Conservation (phyloP, 2,797 vertebrate genomes). For the Cynopterus sphinx region DNA sequence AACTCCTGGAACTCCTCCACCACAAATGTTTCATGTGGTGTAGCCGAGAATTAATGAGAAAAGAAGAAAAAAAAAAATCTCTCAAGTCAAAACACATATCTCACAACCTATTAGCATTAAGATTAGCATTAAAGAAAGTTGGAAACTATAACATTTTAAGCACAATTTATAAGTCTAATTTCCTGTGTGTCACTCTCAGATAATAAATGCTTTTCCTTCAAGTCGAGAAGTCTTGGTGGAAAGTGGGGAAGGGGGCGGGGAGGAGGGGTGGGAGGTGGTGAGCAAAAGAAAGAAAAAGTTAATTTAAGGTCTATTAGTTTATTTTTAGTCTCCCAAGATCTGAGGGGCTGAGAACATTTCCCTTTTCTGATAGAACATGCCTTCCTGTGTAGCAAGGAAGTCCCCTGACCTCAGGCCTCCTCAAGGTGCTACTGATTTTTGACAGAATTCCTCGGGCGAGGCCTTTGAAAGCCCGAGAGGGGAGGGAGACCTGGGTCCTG, state of each 20-base stretch:
- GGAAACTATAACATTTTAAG: conserved; percentile 84
- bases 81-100: conserved; percentile 76
- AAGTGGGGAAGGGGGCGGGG: conserved; percentile 48
- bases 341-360: conserved; percentile 90
- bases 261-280: background rate
- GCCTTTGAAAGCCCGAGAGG: conserved; percentile 87
- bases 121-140: conserved; percentile 84
- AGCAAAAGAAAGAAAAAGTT: conserved; percentile 80
- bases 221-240: conserved; percentile 81
- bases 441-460: conserved; percentile 86
- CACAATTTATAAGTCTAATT: conserved; percentile 86
- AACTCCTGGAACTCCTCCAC: conserved; percentile 49
- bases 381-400: conserved; percentile 94
- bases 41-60: conserved; percentile 72
- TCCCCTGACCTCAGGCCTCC: conserved; percentile 91
- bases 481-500: conserved; percentile 36
- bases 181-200: conserved; percentile 86
- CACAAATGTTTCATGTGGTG: conserved; percentile 62
- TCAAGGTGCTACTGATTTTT: conserved; percentile 89
- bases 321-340: conserved; percentile 90
- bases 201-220: conserved; percentile 88
- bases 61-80: conserved; percentile 27
- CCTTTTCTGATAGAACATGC: conserved; percentile 91
- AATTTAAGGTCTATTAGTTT: conserved; percentile 89
- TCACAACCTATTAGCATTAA: conserved; percentile 79